phyloP scores from a whole-genome alignment of 2,113 vertebrate genomes.

The Anser cygnoides region DNA sequence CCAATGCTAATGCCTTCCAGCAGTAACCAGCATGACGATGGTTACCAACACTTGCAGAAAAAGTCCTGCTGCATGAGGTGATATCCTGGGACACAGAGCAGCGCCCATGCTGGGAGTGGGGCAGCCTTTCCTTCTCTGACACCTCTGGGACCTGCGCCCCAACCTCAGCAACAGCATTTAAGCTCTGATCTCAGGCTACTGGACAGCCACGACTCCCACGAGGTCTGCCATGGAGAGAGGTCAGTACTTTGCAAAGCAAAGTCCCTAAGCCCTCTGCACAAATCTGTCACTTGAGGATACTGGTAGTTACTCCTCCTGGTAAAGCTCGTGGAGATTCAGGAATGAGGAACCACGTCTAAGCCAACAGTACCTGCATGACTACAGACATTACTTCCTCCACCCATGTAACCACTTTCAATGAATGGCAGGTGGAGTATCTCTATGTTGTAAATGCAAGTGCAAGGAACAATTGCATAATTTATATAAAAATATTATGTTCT shows the following conservation, averaged over 20 bases:
- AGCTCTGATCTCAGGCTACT: neutral
- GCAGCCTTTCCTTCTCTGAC: neutral
- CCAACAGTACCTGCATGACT: neutral
- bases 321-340: neutral
- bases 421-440: neutral
- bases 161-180: too few species aligned
- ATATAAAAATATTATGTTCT: neutral
- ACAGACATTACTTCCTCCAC: neutral
- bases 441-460: neutral
- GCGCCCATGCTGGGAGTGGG: rapidly evolving
- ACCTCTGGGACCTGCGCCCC: too few species aligned
- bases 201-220: neutral
- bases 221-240: neutral
- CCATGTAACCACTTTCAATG: neutral
- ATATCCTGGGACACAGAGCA: neutral
- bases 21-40: neutral
- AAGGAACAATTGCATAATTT: neutral
- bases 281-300: neutral
- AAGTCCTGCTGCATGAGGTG: rapidly evolving
- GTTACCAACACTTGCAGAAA: neutral
- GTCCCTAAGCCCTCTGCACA: neutral
- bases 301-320: neutral
- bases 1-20: neutral
- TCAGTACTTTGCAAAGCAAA: neutral
- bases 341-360: neutral